A percentile compares a stretch with the other conserved stretches of the same genome.
These are phyloP conservation scores for Garrulus glandarius DNA, from an alignment of 2,797 vertebrate genomes.

Conservation along the genomic window DNA sequence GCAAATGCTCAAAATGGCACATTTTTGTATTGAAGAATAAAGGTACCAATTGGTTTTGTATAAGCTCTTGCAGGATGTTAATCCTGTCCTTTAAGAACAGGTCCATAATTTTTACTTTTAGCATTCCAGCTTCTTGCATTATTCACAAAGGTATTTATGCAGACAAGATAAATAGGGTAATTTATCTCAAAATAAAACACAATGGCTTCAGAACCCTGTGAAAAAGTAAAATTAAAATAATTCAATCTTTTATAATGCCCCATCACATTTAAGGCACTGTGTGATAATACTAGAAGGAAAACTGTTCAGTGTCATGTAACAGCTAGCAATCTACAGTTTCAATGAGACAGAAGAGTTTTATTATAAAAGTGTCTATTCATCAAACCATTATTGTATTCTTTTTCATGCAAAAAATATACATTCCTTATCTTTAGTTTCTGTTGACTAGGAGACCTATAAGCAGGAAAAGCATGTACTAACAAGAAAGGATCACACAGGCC, in stretches of 20 bases:
- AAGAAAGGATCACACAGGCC: neutral
- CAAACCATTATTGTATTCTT: neutral
- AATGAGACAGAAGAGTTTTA: slow-evolving; percentile 36
- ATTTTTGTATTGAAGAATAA: neutral
- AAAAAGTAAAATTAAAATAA: slow-evolving; percentile 65
- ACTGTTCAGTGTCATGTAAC: slow-evolving; percentile 23
- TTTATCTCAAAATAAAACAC: slow-evolving; percentile 69
- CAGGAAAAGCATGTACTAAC: neutral
- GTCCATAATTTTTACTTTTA: slow-evolving; percentile 49
- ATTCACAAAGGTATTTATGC: slow-evolving; percentile 65
- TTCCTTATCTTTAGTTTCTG: neutral
- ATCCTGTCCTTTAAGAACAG: slow-evolving; percentile 44
- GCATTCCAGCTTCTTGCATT: slow-evolving; percentile 36
- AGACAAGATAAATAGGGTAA: slow-evolving; percentile 70
- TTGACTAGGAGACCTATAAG: neutral
- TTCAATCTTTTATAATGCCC: slow-evolving; percentile 46
- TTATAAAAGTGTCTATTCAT: slow-evolving; percentile 25
- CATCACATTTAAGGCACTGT: slow-evolving; percentile 47
- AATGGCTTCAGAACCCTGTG: neutral
- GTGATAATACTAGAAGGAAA: slow-evolving; percentile 40
- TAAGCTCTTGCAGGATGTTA: slow-evolving; percentile 39
- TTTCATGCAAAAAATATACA: neutral
- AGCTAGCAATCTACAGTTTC: neutral
- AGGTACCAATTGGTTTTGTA: neutral
- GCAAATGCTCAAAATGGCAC: neutral